Percentiles rank a stretch among this genome's conserved stretches.
These are phyloP conservation scores for Muntiacus reevesi DNA, from an alignment of 2,113 vertebrate species.

Conservation along the genomic window DNA sequence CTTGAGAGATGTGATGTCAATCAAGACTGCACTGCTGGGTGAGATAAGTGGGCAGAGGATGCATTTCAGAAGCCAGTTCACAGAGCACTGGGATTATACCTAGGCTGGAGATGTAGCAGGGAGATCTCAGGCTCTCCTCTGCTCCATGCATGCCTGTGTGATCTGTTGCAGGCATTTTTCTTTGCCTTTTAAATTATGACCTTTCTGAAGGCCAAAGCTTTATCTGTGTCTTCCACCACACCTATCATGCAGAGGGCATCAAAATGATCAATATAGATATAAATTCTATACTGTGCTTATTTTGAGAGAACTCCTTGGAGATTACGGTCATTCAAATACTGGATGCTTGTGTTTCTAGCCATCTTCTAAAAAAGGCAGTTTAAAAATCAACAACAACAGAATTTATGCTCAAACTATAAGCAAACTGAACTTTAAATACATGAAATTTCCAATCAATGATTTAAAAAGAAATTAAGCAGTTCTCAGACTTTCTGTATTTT, in stretches of 20 bases:
- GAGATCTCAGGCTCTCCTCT: neutral
- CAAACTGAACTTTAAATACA: neutral
- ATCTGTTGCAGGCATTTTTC: neutral
- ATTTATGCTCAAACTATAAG: neutral
- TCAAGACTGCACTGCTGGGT: constrained; percentile 42
- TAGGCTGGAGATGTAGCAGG: neutral
- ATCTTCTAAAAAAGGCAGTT: neutral
- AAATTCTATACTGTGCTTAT: neutral
- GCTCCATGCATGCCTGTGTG: neutral
- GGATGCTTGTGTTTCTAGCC: neutral
- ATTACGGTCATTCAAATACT: neutral
- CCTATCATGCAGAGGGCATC: neutral
- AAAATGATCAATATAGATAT: neutral
- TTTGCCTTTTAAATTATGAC: constrained; percentile 25
- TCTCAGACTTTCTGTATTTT: neutral
- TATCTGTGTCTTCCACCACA: neutral
- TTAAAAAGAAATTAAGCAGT: neutral
- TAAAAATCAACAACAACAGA: neutral
- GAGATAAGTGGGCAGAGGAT: constrained; percentile 61
- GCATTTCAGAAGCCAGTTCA: constrained; percentile 29
- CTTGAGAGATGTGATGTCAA: constrained; percentile 53
- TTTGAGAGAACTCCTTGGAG: neutral
- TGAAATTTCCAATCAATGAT: neutral
- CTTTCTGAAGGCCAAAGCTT: constrained; percentile 31
- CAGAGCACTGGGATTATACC: neutral